Conservation (phyloP, 2,888 invertebrate species). For the Mechanitis mazaeus region DNA sequence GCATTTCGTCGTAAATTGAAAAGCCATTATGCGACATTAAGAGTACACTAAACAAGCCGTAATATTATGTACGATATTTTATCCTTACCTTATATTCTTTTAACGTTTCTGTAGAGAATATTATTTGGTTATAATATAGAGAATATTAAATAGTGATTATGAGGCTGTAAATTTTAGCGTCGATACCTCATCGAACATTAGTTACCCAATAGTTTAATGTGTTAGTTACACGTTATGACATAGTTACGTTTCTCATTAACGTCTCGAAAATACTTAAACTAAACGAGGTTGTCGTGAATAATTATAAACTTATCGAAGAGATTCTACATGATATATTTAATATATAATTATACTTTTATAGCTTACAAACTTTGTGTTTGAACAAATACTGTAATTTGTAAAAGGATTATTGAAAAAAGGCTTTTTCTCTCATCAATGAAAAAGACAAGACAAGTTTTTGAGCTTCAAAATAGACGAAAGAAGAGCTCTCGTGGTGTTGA, state of each 20-base stretch:
- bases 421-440: background rate
- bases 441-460: conserved; percentile 2
- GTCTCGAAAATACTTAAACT: too few relatives aligned
- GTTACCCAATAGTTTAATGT: too few relatives aligned
- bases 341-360: too few relatives aligned
- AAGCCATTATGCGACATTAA: conserved; percentile 30
- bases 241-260: too few relatives aligned
- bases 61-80: conserved; percentile 19
- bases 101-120: background rate
- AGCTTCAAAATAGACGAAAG: conserved; percentile 10
- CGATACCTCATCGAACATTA: background rate
- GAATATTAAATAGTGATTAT: background rate
- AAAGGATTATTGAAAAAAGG: too few relatives aligned
- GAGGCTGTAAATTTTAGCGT: conserved; percentile 1
- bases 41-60: conserved; percentile 25
- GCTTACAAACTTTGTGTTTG: too few relatives aligned
- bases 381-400: too few relatives aligned
- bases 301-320: too few relatives aligned
- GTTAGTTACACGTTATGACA: too few relatives aligned
- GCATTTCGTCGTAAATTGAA: conserved; percentile 30
- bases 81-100: background rate
- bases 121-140: too few relatives aligned
- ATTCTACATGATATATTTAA: too few relatives aligned
- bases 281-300: too few relatives aligned
- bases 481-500: conserved; percentile 5